Evolutionary conservation across 2,113 vertebrate species (phyloP).

Genomic region (Hoplias malabaricus): DNA sequence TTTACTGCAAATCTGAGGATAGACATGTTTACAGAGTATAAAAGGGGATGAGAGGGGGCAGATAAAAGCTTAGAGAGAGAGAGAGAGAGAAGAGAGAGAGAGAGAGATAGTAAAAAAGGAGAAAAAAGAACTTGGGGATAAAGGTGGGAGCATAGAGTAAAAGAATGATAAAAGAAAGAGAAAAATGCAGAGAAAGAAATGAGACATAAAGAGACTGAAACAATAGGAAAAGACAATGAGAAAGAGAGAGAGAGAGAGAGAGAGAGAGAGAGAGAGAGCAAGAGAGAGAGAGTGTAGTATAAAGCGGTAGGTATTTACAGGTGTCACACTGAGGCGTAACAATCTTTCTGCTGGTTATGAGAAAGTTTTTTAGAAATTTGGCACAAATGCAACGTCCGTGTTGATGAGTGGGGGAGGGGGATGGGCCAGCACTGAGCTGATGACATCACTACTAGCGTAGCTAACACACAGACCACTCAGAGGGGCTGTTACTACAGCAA

Average conservation of each 20-base stretch:
- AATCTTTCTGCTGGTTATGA: conserved; percentile 46
- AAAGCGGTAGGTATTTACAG: conserved; percentile 45
- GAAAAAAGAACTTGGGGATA: no score
- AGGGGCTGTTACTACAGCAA: conserved; percentile 3
- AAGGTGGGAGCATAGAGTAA: no score
- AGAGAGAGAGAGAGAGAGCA: not conserved
- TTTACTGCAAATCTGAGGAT: conserved; percentile 56
- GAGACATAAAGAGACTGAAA: no score
- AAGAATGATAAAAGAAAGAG: not conserved
- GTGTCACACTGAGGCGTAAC: conserved; percentile 23
- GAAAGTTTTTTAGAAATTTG: conserved; percentile 41
- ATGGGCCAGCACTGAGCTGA: not conserved
- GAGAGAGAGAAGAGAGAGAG: not conserved
- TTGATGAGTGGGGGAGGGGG: not conserved
- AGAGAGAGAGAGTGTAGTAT: not conserved
- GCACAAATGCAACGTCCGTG: conserved; percentile 29
- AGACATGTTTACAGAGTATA: conserved; percentile 51
- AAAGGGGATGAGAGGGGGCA: conserved; percentile 23
- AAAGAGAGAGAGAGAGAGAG: not conserved
- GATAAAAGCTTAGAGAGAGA: not conserved
- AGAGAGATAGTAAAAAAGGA: not conserved
- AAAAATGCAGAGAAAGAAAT: no score
- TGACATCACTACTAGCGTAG: conserved; percentile 18
- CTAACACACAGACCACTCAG: not conserved
- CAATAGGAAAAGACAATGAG: not conserved